phyloP scores from a whole-genome alignment of 1,140 invertebrate genomes.

The Brachionus paranguensis region DNA sequence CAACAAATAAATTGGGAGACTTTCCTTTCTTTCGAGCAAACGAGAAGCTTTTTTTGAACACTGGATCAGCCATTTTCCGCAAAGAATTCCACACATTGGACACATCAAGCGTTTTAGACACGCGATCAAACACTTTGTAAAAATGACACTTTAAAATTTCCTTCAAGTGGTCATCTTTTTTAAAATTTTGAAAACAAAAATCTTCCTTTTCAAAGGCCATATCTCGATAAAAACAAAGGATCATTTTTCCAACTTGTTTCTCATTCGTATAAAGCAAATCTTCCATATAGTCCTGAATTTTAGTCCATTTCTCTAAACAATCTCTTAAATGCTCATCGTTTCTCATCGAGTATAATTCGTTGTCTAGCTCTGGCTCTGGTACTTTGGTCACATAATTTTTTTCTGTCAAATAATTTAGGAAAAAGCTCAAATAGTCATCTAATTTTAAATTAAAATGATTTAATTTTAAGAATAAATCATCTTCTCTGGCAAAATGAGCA shows the following conservation, averaged over 20 bases:
- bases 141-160: slow-evolving; percentile 9
- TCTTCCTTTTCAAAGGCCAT: background rate
- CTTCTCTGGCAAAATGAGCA: background rate
- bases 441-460: background rate
- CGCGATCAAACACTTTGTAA: background rate
- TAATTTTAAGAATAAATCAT: background rate
- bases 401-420: background rate
- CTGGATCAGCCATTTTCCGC: background rate
- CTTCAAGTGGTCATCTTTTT: background rate
- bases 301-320: background rate
- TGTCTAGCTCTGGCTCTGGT: background rate
- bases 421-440: background rate
- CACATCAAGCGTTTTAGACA: background rate
- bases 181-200: background rate
- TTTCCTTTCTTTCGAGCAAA: background rate
- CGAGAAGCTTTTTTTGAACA: background rate
- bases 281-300: background rate
- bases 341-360: background rate
- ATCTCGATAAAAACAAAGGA: background rate
- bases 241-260: background rate
- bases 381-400: background rate
- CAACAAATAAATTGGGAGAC: background rate
- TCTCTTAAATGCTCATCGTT: background rate
- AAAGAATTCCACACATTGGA: background rate
- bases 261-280: background rate